These are phyloP conservation scores for Eupeodes latifasciatus DNA, from an alignment of 2,888 invertebrate species.

Conservation along the genomic window DNA sequence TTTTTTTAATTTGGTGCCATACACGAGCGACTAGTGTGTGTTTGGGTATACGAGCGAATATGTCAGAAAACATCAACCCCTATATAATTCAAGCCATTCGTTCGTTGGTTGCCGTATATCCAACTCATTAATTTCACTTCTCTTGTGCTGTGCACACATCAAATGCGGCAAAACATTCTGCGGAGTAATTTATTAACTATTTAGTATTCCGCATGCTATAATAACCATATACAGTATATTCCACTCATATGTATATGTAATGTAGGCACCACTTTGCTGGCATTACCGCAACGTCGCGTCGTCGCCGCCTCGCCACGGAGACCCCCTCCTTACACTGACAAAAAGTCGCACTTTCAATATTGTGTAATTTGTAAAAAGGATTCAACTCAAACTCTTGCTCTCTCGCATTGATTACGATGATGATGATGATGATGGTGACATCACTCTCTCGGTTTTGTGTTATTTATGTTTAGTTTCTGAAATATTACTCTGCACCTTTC, in stretches of 20 bases:
- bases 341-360: slow-evolving; percentile 35
- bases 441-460: slow-evolving; percentile 33
- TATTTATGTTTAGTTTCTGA: slow-evolving; percentile 57
- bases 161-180: slow-evolving; percentile 66
- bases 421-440: slow-evolving; percentile 13
- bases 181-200: slow-evolving; percentile 72
- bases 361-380: slow-evolving; percentile 5
- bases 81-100: slow-evolving; percentile 37
- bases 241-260: background rate
- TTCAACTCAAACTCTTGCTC: background rate
- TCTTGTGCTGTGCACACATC: slow-evolving; percentile 46
- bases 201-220: slow-evolving; percentile 63
- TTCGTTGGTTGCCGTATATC: slow-evolving; percentile 16
- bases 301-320: background rate
- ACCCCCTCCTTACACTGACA: slow-evolving; percentile 1
- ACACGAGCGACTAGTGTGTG: too few species aligned
- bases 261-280: slow-evolving; percentile 3
- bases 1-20: background rate
- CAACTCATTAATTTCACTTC: slow-evolving; percentile 70
- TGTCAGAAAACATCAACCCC: slow-evolving; percentile 25
- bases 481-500: slow-evolving; percentile 65
- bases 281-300: background rate
- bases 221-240: background rate
- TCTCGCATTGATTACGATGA: too few species aligned
- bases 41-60: background rate